phyloP scores from a whole-genome alignment of 2,888 invertebrate genomes.

The Aleiodes testaceus region DNA sequence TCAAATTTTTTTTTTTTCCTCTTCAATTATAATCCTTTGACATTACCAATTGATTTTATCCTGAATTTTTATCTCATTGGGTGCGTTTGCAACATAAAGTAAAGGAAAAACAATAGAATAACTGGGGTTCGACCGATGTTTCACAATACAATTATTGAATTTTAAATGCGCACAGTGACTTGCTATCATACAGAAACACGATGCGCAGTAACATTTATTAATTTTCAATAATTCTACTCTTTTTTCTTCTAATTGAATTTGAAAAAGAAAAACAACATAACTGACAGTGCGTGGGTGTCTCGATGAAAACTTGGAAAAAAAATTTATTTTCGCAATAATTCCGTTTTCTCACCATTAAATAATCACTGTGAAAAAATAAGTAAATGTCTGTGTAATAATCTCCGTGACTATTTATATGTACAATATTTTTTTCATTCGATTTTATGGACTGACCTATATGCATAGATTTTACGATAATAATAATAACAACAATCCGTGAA shows the following conservation, averaged over 20 bases:
- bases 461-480: conserved; percentile 26
- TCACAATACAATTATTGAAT: conserved; percentile 42
- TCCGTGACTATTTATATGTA: conserved; percentile 1
- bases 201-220: conserved; percentile 16
- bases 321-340: conserved; percentile 7
- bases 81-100: background rate
- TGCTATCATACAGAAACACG: conserved; percentile 16
- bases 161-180: conserved; percentile 41
- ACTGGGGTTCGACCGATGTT: conserved; percentile 33
- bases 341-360: background rate
- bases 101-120: conserved; percentile 27
- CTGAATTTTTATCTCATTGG: conserved; percentile 12
- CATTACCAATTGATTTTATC: background rate
- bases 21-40: background rate
- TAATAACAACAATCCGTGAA: background rate
- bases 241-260: background rate
- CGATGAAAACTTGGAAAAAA: conserved; percentile 16
- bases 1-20: background rate
- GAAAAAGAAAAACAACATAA: too few relatives aligned
- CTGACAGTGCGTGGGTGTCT: conserved; percentile 20
- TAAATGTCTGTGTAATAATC: background rate
- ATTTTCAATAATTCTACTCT: background rate
- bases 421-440: background rate
- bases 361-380: background rate
- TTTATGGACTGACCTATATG: conserved; percentile 16